Base-by-base conservation (phyloP, 2,797 vertebrate genomes). In the Sorex maritimensis region DNA sequence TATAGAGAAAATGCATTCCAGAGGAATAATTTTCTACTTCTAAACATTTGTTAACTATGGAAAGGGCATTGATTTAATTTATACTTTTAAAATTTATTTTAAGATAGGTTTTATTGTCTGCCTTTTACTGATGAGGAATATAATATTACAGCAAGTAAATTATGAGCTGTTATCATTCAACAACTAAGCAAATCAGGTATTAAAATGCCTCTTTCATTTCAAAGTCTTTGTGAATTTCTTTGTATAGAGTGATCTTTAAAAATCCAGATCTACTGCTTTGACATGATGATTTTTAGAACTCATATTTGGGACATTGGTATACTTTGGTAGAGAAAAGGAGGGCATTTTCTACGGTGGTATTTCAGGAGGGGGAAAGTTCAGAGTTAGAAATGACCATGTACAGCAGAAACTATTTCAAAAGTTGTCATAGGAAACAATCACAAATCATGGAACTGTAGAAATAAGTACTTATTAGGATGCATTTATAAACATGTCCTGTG, bases 201-300 rank as follows among this genome's bases (percentile, higher is more conserved):
- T 86, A n/a, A 92, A 78, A 81, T 49, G 71, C 44, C 26, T 80
- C 38, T 86, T 69, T 61, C 34, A 82, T 71, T 88, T 23, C 72
- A 75, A 52, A 52, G 2, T 4, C 4, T 12, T 79, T 90, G 11
- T 89, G 12, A 61, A 28, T 78, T 83, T 61, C n/a, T 65, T 85
- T 38, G 26, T 71, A 73, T 34, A 68, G 15, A 61, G 2, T 93
- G 23, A 93, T 28, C 11, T 75, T n/a, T 71, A 49, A 81, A 28
- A 11, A 3, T 63, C 67, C 26, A 73, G 21, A 11, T 6, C 0
- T 86, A 24, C 0, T 0, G 24, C 41, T 85, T 88, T 24, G 73
- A 0, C 41, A 12, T n/a, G 14, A 3, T 71, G 14, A 3, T 71
- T 92, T 80, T 88, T 89, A 81, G 34, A 83, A 4, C 21, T n/a